Evolutionary conservation across 2,888 invertebrate genomes (phyloP).

Genomic region (Boloria selene): DNA sequence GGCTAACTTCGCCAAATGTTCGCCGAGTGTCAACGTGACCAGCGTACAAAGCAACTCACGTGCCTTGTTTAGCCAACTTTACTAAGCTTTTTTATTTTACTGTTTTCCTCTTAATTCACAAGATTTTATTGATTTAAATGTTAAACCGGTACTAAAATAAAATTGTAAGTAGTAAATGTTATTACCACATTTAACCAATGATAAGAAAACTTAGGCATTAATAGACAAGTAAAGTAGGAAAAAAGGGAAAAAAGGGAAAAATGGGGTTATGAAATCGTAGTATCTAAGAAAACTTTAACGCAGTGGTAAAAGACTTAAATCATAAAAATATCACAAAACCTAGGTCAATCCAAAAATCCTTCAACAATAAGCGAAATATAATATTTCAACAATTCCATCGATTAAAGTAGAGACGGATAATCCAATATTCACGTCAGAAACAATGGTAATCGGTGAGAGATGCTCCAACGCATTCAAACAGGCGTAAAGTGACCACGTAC

Average conservation of each 20-base stretch:
- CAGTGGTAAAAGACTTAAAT: too few species aligned
- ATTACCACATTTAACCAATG: too few species aligned
- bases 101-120: conserved; percentile 6
- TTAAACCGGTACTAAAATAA: too few species aligned
- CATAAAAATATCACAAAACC: too few species aligned
- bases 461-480: conserved; percentile 57
- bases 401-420: conserved; percentile 14
- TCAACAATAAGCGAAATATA: not conserved
- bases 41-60: conserved; percentile 14
- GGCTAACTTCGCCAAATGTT: conserved; percentile 27
- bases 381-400: conserved; percentile 3
- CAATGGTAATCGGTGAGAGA: conserved; percentile 51
- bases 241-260: too few species aligned
- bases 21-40: conserved; percentile 26
- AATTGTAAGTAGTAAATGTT: too few species aligned
- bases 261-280: too few species aligned
- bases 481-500: conserved; percentile 60
- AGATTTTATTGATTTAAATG: not conserved
- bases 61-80: conserved; percentile 21
- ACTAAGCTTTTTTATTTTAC: conserved; percentile 14
- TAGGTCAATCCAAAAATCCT: too few species aligned
- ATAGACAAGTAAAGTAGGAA: too few species aligned
- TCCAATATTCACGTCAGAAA: conserved; percentile 33
- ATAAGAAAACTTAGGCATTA: too few species aligned
- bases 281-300: too few species aligned